These are phyloP conservation scores for Lepas anatifera DNA, from an alignment of 2,888 invertebrate genomes.

Conservation along the genomic window DNA sequence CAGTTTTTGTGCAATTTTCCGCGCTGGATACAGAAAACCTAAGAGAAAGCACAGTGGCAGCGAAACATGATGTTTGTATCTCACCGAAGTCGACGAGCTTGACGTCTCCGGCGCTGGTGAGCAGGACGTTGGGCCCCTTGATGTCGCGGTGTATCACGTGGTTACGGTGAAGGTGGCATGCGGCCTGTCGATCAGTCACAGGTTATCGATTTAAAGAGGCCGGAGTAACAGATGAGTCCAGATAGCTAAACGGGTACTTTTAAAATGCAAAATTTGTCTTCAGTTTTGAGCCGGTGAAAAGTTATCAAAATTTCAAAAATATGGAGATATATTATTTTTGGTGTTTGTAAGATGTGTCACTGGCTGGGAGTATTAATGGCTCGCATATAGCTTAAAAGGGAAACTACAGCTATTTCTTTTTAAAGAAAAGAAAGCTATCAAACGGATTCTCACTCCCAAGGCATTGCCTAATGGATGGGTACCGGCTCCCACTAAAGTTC, in stretches of 20 bases:
- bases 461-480: too few species aligned
- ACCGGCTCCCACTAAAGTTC: too few species aligned
- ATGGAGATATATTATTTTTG: background rate
- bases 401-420: too few species aligned
- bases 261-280: background rate
- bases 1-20: background rate
- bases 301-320: background rate
- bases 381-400: too few species aligned
- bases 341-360: background rate
- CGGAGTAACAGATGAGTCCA: background rate
- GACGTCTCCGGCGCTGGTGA: constrained; percentile 69
- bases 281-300: background rate
- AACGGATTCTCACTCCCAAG: too few species aligned
- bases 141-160: constrained; percentile 80
- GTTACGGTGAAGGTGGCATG: constrained; percentile 69
- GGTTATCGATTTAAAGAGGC: background rate
- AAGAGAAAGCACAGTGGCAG: background rate
- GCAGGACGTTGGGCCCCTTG: constrained; percentile 72
- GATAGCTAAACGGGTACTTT: background rate
- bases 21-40: background rate
- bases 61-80: background rate
- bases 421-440: too few species aligned
- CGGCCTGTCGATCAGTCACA: constrained; percentile 43
- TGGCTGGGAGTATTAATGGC: too few species aligned
- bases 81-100: constrained; percentile 82